Evolutionary conservation across 2,888 invertebrate species (phyloP), one percentile per base, ranked within the genome.

Genomic region (Cyaniris semiargus): DNA sequence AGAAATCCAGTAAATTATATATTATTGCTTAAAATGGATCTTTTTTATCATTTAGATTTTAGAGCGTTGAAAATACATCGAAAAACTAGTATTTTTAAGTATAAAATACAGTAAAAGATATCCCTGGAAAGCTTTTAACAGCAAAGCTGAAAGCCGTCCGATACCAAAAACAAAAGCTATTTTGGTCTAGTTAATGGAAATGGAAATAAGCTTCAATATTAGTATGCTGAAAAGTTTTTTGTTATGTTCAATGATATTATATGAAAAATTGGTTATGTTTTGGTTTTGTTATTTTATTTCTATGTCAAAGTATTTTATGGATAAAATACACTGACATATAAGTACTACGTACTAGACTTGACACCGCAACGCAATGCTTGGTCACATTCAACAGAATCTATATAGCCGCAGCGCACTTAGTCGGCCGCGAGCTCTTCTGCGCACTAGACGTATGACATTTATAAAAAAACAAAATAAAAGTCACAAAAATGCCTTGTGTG

Each of bases 121-220:
- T 66, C 21, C 60, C 23, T 3, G 44, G 44, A 66, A 27, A 66
- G 27, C 27, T 66, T 66, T 66, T 66, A 66, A 66, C 27, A 66
- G 27, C 15, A 66, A 66, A 27, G 60, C 60, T 66, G 27, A 66
- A 66, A 27, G 60, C 60, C 60, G 60, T 66, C 60, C 60, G 10
- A 66, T 66, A 66, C 13, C 60, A 66, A 66, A 58, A 66, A 66
- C 27, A 66, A 66, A 66, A 13, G 23, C 60, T 60, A 60, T 60
- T 60, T 60, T 23, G 8, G 60, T 60, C 23, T 60, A 60, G 60
- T 23, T 23, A 66, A 13, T 66, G 23, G 13, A 66, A 66, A 66
- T 66, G 60, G 23, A 23, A 27, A 66, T 66, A 23, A 23, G 15
- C 10, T 66, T 23, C 21, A 66, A 66, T 13, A 23, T 66, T 66